phyloP scores from a whole-genome alignment of 92 coral and sea anemone species.

The Isaurus tuberculatus region DNA sequence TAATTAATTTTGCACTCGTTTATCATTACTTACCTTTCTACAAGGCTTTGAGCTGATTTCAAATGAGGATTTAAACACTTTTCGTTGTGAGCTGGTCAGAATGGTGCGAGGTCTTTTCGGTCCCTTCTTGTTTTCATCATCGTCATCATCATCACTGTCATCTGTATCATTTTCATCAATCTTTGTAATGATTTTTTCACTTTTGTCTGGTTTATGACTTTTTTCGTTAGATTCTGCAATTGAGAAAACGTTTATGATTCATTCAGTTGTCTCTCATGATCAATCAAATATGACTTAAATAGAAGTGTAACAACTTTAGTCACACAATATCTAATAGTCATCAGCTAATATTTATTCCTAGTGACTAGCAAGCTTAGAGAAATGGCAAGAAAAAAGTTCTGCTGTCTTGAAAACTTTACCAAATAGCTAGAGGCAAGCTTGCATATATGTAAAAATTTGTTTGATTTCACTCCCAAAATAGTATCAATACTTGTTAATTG shows the following conservation, averaged over 20 bases:
- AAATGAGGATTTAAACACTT: constrained; percentile 97
- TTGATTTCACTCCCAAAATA: no score
- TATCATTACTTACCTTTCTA: constrained; percentile 80
- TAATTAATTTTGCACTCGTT: no score
- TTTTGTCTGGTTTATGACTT: constrained; percentile 43
- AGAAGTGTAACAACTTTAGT: no score
- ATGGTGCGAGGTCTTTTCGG: constrained; percentile 98
- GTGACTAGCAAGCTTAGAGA: no score
- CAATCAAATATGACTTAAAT: no score
- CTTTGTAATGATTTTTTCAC: constrained; percentile 70
- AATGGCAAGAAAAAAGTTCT: no score
- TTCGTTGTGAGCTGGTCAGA: constrained; percentile 96
- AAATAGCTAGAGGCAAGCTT: no score
- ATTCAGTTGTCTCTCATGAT: not conserved
- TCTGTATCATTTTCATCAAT: constrained; percentile 85
- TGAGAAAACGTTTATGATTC: not conserved
- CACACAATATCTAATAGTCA: no score
- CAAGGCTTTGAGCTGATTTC: constrained; percentile 99
- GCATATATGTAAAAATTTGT: no score
- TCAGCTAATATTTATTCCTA: no score
- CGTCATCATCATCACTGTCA: constrained; percentile 94
- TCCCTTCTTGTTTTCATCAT: constrained; percentile 95
- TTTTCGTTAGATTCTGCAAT: constrained; percentile 28
- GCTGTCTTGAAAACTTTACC: no score
- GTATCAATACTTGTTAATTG: no score